These are phyloP conservation scores for Gila orcuttii DNA, from an alignment of 2,113 vertebrate species.

Conservation along the genomic window DNA sequence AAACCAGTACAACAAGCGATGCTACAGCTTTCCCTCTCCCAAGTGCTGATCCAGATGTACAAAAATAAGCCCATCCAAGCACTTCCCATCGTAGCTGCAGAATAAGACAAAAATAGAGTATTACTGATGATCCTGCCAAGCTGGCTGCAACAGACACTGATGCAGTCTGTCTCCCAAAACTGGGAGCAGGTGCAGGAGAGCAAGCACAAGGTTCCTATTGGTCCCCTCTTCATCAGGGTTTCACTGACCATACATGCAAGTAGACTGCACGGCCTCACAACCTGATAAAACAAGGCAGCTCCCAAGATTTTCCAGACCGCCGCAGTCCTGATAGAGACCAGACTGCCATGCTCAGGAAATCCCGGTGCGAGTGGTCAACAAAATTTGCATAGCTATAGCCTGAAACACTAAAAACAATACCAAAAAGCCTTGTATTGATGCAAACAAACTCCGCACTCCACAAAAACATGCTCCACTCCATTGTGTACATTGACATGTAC, in stretches of 20 bases:
- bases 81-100: constrained; percentile 29
- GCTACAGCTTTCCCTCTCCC: background rate
- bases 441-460: background rate
- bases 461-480: background rate
- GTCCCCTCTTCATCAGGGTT: background rate
- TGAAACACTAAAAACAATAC: background rate
- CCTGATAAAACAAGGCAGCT: constrained; percentile 30
- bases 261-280: constrained; percentile 14
- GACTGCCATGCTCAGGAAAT: background rate
- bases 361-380: background rate
- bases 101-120: constrained; percentile 45
- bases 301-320: background rate
- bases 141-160: constrained; percentile 9
- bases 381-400: background rate
- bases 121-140: constrained; percentile 45
- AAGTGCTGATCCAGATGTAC: constrained; percentile 46
- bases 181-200: constrained; percentile 36
- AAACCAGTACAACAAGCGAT: background rate
- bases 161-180: constrained; percentile 8
- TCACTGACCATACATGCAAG: constrained; percentile 22
- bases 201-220: background rate
- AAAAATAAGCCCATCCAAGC: constrained; percentile 47
- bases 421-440: constrained; percentile 6
- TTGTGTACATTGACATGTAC: constrained; percentile 16
- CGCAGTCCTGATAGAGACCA: background rate